A percentile compares a stretch with the other conserved stretches of the same genome.
These are phyloP conservation scores for Hydrotaea diabolus DNA, from an alignment of 2,888 invertebrate genomes.

Conservation along the genomic window DNA sequence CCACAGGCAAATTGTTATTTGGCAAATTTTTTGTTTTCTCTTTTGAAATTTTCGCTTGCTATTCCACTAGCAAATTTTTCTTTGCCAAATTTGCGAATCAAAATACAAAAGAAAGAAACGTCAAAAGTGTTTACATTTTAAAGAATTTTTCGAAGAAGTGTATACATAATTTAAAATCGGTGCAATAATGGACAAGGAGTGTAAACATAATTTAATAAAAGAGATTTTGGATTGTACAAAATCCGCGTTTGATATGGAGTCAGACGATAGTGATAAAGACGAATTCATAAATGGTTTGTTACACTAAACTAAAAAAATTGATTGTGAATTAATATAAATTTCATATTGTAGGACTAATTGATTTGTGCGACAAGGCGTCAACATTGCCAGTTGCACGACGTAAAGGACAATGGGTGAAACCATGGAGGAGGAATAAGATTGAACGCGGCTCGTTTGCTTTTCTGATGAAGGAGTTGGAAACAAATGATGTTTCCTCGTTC, in stretches of 20 bases:
- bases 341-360: slow-evolving; percentile 4
- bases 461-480: slow-evolving; percentile 18
- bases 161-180: slow-evolving; percentile 20
- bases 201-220: slow-evolving; percentile 6
- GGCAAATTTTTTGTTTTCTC: neutral
- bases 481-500: slow-evolving; percentile 10
- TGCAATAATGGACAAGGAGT: slow-evolving; percentile 11
- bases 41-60: neutral
- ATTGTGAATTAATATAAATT: slow-evolving; percentile 2
- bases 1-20: neutral
- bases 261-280: slow-evolving; percentile 29
- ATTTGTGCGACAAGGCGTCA: slow-evolving; percentile 11
- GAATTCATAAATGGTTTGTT: slow-evolving; percentile 18
- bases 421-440: neutral
- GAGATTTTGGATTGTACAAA: slow-evolving; percentile 11
- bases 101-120: neutral
- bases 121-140: slow-evolving; percentile 8
- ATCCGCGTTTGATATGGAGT: slow-evolving; percentile 8
- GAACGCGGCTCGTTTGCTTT: slow-evolving; percentile 31
- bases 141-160: neutral
- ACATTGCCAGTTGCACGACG: neutral
- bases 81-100: slow-evolving; percentile 7
- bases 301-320: slow-evolving; percentile 2
- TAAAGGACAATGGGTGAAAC: slow-evolving; percentile 9
- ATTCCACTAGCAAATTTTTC: slow-evolving; percentile 5